Evolutionary conservation across 2,888 invertebrate genomes (phyloP), one percentile per base, ranked within the genome.

Genomic region (Tuberolachnus salignus): DNA sequence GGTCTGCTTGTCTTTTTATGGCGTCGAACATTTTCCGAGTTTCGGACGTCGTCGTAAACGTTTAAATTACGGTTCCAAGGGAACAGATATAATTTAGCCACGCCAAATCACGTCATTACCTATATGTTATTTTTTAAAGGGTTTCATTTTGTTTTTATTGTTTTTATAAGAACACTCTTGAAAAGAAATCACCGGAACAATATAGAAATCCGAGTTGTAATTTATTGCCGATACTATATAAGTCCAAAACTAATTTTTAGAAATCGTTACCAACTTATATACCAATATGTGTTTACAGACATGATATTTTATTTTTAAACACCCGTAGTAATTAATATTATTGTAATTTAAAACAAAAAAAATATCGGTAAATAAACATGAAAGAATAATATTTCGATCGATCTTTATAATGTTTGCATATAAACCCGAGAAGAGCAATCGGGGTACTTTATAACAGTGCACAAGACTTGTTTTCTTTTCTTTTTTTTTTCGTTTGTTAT

Each of bases 401-500:
- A n/a, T n/a, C n/a, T n/a, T n/a, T n/a, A n/a, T n/a, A n/a, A n/a
- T n/a, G n/a, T n/a, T n/a, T n/a, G n/a, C n/a, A n/a, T 66, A 66
- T 46, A 21, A 23, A 46, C 46, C 1, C 16, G 66, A 49, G 14
- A 42, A 42, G 34, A 26, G 61, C 19, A n/a, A 42, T 19, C 63
- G 42, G n/a, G 13, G 42, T 42, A 19, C n/a, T n/a, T n/a, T n/a
- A n/a, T n/a, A 63, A 63, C 49, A 19, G 19, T 11, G n/a, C 63
- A 42, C 34, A n/a, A 63, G 42, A n/a, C n/a, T n/a, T n/a, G n/a
- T n/a, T n/a, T n/a, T n/a, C n/a, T n/a, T n/a, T n/a, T n/a, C n/a
- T n/a, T n/a, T n/a, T n/a, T n/a, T 44, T 71, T 57, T 57, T 23
- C 23, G 57, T 71, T 49, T 19, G 26, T 49, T 26, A n/a, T n/a